Evolutionary conservation across 2,113 vertebrate species (phyloP).

Genomic region (Acinonyx jubatus): DNA sequence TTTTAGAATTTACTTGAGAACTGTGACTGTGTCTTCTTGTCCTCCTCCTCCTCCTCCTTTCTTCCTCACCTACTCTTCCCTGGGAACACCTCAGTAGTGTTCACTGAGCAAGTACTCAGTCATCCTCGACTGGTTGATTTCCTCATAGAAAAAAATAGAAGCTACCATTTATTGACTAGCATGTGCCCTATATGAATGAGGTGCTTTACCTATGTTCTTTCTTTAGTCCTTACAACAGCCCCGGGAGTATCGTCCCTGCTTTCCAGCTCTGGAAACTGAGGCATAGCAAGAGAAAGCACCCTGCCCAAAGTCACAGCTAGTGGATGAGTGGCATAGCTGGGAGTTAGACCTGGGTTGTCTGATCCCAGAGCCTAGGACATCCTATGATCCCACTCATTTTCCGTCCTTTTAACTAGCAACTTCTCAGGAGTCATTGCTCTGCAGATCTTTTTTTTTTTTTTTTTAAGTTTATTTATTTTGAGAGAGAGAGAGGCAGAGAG

Average conservation of each 20-base stretch:
- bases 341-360: neutral
- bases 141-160: neutral
- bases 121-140: neutral
- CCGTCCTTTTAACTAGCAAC: neutral
- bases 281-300: neutral
- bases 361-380: neutral
- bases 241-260: neutral
- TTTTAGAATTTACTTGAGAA: constrained; percentile 43
- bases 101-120: neutral
- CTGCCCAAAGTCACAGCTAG: neutral
- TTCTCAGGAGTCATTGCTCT: neutral
- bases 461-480: too few relatives aligned
- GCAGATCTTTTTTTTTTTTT: neutral
- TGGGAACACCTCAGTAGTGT: neutral
- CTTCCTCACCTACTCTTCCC: neutral
- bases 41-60: neutral
- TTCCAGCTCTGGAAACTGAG: neutral
- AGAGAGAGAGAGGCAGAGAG: too few relatives aligned
- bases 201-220: neutral
- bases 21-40: neutral
- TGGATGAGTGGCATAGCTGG: too few relatives aligned
- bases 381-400: neutral
- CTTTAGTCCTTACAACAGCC: neutral
- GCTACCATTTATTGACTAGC: neutral
- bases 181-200: neutral